Evolutionary conservation across 2,888 invertebrate species (phyloP).

Genomic region (Platycheirus rosarum): DNA sequence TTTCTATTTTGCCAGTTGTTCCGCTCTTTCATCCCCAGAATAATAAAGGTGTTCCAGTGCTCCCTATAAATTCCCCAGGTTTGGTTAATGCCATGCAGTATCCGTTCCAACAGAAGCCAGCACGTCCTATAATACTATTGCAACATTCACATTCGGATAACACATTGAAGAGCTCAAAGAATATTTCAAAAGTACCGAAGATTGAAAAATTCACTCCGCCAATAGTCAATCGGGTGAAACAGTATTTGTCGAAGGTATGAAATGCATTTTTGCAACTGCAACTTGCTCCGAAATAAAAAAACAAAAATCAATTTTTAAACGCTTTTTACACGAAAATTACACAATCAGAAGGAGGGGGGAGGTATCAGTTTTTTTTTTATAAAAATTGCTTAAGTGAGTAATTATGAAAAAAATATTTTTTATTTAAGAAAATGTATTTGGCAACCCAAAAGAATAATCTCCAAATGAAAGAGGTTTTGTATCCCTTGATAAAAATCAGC

Average conservation of each 20-base stretch:
- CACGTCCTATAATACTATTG: constrained; percentile 56
- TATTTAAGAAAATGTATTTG: too few relatives aligned
- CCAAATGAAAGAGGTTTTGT: too few relatives aligned
- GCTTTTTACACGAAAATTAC: too few relatives aligned
- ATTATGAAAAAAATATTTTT: too few relatives aligned
- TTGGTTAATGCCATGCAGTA: constrained; percentile 57
- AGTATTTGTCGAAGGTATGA: constrained; percentile 68
- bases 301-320: too few relatives aligned
- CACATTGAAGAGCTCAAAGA: constrained; percentile 55
- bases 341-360: too few relatives aligned
- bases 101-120: constrained; percentile 45
- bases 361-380: too few relatives aligned
- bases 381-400: too few relatives aligned
- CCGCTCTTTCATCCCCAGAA: constrained; percentile 70
- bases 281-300: neutral
- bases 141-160: constrained; percentile 52
- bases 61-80: constrained; percentile 62
- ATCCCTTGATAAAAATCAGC: too few relatives aligned
- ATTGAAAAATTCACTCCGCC: constrained; percentile 61
- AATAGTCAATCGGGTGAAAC: constrained; percentile 66
- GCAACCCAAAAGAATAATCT: too few relatives aligned
- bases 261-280: constrained; percentile 9
- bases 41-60: constrained; percentile 63
- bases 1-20: constrained; percentile 62
- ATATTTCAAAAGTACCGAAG: constrained; percentile 55